Evolutionary conservation across 2,113 vertebrate species (phyloP).

Genomic region (Nibea albiflora): DNA sequence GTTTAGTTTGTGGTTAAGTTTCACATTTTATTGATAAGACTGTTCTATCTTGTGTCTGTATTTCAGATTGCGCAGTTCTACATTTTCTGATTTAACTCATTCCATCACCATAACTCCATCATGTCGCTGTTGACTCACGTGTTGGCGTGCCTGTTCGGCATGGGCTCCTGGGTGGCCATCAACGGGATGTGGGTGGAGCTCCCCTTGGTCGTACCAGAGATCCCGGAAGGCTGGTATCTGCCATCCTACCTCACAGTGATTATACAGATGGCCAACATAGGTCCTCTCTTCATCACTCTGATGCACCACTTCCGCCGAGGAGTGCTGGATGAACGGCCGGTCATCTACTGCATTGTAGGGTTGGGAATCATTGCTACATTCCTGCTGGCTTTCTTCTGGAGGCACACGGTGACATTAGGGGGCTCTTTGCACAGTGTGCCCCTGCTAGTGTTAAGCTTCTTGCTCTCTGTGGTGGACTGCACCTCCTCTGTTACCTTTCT

Average conservation of each 20-base stretch:
- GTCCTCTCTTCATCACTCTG: slow-evolving; percentile 86
- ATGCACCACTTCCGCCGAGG: slow-evolving; percentile 84
- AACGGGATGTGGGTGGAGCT: slow-evolving; percentile 92
- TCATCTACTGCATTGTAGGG: slow-evolving; percentile 83
- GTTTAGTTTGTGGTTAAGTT: neutral
- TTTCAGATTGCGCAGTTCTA: slow-evolving; percentile 66
- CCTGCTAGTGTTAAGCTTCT: slow-evolving; percentile 85
- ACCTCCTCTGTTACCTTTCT: slow-evolving; percentile 91
- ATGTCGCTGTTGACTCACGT: slow-evolving; percentile 85
- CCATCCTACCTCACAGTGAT: slow-evolving; percentile 89
- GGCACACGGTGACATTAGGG: slow-evolving; percentile 64
- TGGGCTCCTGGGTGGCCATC: slow-evolving; percentile 90
- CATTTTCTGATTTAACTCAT: slow-evolving; percentile 34
- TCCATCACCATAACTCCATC: slow-evolving; percentile 32
- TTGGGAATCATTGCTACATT: slow-evolving; percentile 84
- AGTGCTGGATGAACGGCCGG: slow-evolving; percentile 76
- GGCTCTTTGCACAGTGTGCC: slow-evolving; percentile 78
- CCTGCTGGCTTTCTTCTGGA: slow-evolving; percentile 88
- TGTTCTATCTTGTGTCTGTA: neutral
- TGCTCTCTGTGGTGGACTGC: slow-evolving; percentile 89
- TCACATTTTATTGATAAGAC: slow-evolving; percentile 4
- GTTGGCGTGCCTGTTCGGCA: slow-evolving; percentile 86
- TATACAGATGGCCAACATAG: slow-evolving; percentile 89
- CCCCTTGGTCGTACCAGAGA: slow-evolving; percentile 81
- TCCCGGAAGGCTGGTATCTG: slow-evolving; percentile 86